A percentile compares a stretch with the other conserved stretches of the same genome.
phyloP scores from a whole-genome alignment of 2,797 vertebrate species.

The Chloroceryle inda region DNA sequence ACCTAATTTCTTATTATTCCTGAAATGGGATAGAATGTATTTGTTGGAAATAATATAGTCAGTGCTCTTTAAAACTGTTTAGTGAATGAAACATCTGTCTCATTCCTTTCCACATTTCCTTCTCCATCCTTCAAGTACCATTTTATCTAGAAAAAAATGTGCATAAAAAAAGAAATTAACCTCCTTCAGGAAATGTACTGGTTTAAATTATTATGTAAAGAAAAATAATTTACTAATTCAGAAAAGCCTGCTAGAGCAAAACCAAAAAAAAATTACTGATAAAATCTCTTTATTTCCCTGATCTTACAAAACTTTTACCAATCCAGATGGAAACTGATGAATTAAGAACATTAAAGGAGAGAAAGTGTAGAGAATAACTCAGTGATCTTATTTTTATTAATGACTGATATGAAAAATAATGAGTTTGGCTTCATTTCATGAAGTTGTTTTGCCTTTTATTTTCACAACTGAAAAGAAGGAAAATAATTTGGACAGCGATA shows the following conservation, averaged over 20 bases:
- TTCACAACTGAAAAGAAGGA: background rate
- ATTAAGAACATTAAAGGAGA: background rate
- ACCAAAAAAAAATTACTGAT: background rate
- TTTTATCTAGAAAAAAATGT: background rate
- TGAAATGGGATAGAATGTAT: background rate
- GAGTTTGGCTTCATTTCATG: background rate
- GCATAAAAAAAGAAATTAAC: background rate
- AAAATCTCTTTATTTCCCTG: background rate
- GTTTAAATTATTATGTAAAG: background rate
- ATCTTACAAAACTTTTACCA: background rate
- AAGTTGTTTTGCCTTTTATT: background rate
- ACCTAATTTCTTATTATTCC: conserved; percentile 13
- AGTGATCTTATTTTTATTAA: background rate
- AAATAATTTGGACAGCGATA: background rate
- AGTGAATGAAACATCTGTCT: background rate
- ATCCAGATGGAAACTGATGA: background rate
- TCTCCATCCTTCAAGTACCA: background rate
- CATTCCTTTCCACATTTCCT: background rate
- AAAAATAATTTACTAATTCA: background rate
- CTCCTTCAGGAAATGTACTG: background rate
- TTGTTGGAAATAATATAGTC: background rate
- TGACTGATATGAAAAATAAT: background rate
- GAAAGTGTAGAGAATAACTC: background rate
- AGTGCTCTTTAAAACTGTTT: background rate
- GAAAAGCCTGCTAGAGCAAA: background rate